A percentile compares a stretch with the other conserved stretches of the same genome.
These are phyloP conservation scores for Leucoma salicis DNA, from an alignment of 2,888 invertebrate species.

Conservation along the genomic window DNA sequence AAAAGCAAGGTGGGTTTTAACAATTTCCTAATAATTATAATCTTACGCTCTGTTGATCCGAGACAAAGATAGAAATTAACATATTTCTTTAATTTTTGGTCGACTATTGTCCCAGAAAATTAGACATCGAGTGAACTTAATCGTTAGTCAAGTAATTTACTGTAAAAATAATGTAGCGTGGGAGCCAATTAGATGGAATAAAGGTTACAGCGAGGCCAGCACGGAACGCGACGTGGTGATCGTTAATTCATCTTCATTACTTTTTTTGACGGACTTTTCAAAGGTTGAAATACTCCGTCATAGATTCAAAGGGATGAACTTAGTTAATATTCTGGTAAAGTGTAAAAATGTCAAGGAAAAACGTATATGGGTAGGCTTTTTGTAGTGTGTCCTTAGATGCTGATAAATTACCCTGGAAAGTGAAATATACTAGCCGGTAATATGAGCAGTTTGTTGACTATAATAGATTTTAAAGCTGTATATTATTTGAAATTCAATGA, in stretches of 20 bases:
- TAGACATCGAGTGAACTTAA: conserved; percentile 66
- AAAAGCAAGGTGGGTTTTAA: conserved; percentile 56
- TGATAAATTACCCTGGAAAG: conserved; percentile 31
- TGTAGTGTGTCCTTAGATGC: conserved; percentile 10
- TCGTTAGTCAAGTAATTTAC: conserved; percentile 64
- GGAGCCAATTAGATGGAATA: conserved; percentile 59
- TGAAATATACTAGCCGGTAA: too few species aligned
- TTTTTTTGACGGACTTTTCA: conserved; percentile 55
- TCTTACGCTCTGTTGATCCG: conserved; percentile 70
- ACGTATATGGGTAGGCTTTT: conserved; percentile 13
- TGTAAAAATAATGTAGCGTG: conserved; percentile 67
- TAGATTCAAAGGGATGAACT: conserved; percentile 44
- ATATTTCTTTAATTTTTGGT: conserved; percentile 75
- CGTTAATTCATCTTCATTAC: conserved; percentile 69
- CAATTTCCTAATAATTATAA: conserved; percentile 76
- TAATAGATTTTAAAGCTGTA: too few species aligned
- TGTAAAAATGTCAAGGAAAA: conserved; percentile 37
- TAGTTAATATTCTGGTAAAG: conserved; percentile 50
- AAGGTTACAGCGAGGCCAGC: conserved; percentile 36
- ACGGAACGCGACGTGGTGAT: conserved; percentile 48
- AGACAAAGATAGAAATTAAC: conserved; percentile 75
- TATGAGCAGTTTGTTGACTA: too few species aligned
- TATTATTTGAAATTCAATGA: too few species aligned
- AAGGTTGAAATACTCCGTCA: conserved; percentile 41
- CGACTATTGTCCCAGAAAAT: conserved; percentile 75